Percentiles rank a stretch among this genome's conserved stretches.
Evolutionary conservation across 2,797 vertebrate species (phyloP).

Genomic region (Gymnothorax reevesii): DNA sequence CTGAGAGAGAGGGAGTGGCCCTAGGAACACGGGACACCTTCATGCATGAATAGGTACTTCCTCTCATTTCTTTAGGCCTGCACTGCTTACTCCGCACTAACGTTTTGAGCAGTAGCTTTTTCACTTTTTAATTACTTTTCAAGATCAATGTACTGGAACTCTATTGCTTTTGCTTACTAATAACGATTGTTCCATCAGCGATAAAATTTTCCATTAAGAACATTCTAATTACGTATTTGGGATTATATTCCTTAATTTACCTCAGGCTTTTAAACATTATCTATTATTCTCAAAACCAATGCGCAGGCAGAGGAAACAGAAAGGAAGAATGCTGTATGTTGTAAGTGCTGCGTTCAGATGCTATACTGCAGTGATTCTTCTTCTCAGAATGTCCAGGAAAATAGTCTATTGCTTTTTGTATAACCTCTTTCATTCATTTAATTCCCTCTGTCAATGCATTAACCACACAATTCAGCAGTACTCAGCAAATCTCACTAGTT

Average conservation of each 20-base stretch:
- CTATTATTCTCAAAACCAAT: background rate
- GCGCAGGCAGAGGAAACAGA: background rate
- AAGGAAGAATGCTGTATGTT: too few relatives aligned
- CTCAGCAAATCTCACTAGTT: background rate
- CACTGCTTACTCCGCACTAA: background rate
- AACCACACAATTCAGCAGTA: background rate
- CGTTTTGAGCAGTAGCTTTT: too few relatives aligned
- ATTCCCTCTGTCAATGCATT: background rate
- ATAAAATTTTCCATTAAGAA: background rate
- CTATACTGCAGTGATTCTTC: background rate
- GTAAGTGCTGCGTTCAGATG: background rate
- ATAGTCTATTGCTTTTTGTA: background rate
- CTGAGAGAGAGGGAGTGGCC: constrained; percentile 77
- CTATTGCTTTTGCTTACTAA: too few relatives aligned
- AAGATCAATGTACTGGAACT: too few relatives aligned
- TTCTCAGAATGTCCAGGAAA: background rate
- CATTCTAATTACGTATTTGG: background rate
- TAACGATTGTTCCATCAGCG: too few relatives aligned
- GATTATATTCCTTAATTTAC: background rate
- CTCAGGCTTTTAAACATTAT: too few relatives aligned
- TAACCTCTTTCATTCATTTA: background rate
- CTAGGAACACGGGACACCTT: constrained; percentile 68
- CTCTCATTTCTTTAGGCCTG: constrained; percentile 50
- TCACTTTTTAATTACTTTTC: too few relatives aligned
- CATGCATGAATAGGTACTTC: constrained; percentile 88